A percentile compares a stretch with the other conserved stretches of the same genome.
Conservation (phyloP, 2,113 vertebrate genomes). For the Hypocryptadius cinnamomeus region DNA sequence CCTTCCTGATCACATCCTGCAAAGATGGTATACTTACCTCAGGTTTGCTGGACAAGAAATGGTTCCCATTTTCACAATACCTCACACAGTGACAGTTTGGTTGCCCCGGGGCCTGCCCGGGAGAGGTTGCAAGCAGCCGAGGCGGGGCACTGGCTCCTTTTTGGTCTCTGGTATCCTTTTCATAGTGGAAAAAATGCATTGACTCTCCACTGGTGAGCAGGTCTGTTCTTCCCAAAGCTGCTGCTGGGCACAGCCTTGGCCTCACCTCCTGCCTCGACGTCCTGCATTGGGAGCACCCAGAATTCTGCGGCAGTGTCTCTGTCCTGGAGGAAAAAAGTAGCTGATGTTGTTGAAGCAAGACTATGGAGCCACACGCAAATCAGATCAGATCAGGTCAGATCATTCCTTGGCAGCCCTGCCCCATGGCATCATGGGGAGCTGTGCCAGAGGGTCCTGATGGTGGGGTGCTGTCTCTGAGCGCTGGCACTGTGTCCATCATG, state of each 20-base stretch:
- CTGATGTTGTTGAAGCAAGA: background rate
- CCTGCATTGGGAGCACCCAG: background rate
- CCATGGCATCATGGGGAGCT: rapidly evolving
- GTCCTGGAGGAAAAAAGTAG: background rate
- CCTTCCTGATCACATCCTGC: slow-evolving; percentile 82
- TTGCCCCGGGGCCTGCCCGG: slow-evolving; percentile 25
- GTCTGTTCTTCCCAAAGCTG: background rate
- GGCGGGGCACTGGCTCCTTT: slow-evolving; percentile 67
- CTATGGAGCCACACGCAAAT: rapidly evolving
- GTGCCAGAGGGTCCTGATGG: background rate
- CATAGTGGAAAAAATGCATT: slow-evolving; percentile 71
- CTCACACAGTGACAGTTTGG: slow-evolving; percentile 78
- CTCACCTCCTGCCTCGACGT: rapidly evolving
- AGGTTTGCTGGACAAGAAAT: slow-evolving; percentile 91
- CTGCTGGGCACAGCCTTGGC: background rate
- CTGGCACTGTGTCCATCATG: rapidly evolving
- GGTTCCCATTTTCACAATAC: slow-evolving; percentile 80
- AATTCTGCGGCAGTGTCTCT: rapidly evolving
- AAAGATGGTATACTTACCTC: slow-evolving; percentile 90
- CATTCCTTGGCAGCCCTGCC: background rate
- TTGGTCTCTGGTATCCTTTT: slow-evolving; percentile 64
- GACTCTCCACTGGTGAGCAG: background rate
- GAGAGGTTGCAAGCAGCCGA: slow-evolving; percentile 38
- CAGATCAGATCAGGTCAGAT: background rate
- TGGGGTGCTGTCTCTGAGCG: rapidly evolving